A percentile compares a stretch with the other conserved stretches of the same genome.
Evolutionary conservation across 2,888 invertebrate species (phyloP).

Genomic region (Tuta absoluta): DNA sequence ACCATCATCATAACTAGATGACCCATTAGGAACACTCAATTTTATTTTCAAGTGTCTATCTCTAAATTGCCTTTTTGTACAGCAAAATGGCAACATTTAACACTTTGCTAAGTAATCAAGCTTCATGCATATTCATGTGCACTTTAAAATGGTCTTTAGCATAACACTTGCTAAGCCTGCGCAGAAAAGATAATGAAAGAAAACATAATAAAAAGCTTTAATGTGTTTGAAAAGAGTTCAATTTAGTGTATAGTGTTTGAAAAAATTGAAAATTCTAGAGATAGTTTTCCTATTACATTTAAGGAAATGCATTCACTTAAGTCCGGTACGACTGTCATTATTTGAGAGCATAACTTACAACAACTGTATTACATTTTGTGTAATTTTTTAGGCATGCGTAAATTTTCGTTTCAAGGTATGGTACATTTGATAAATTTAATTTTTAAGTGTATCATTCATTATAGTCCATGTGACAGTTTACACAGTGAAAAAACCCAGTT

Average conservation of each 20-base stretch:
- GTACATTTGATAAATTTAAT: too few species aligned
- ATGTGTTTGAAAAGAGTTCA: background rate
- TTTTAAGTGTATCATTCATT: too few species aligned
- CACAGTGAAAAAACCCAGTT: too few species aligned
- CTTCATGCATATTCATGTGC: constrained; percentile 26
- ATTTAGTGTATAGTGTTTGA: background rate
- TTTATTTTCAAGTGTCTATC: constrained; percentile 8
- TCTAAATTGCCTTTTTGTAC: constrained; percentile 19
- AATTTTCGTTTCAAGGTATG: too few species aligned
- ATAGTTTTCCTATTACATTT: constrained; percentile 33
- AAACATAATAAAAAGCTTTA: background rate
- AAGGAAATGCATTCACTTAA: constrained; percentile 41
- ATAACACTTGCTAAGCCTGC: constrained; percentile 12
- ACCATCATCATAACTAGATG: background rate
- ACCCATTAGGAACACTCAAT: constrained; percentile 1
- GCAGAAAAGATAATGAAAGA: background rate
- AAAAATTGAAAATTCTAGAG: background rate
- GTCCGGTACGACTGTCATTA: too few species aligned
- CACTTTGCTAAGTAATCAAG: constrained; percentile 22
- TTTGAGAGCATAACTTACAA: too few species aligned
- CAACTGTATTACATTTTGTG: too few species aligned
- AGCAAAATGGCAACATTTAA: constrained; percentile 20
- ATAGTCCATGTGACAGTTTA: too few species aligned
- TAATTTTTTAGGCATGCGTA: too few species aligned
- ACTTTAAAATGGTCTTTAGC: constrained; percentile 24